A percentile compares a stretch with the other conserved stretches of the same genome.
These are phyloP conservation scores for Callosobruchus maculatus DNA, from an alignment of 2,888 invertebrate species.

Conservation along the genomic window DNA sequence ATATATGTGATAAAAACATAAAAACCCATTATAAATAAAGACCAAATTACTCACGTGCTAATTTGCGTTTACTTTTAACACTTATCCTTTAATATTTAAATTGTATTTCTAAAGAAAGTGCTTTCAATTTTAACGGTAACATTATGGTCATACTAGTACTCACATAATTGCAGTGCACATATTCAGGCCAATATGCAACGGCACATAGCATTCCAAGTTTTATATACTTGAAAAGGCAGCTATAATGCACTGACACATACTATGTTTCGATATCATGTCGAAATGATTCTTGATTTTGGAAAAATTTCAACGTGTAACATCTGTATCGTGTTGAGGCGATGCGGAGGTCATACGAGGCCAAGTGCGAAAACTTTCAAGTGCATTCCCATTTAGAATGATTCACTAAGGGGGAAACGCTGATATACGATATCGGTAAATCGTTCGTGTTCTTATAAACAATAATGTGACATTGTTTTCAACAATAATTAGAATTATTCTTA, in stretches of 20 bases:
- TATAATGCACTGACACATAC: background rate
- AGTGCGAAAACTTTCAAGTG: background rate
- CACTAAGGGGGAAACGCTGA: background rate
- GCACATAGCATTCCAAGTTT: background rate
- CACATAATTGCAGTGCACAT: background rate
- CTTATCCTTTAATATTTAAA: background rate
- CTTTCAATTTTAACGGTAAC: background rate
- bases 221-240: background rate
- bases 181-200: background rate
- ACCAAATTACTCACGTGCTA: no score
- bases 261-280: background rate
- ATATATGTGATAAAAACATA: no score
- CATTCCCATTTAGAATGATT: background rate
- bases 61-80: background rate
- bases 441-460: background rate
- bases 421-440: background rate
- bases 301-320: background rate
- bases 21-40: no score
- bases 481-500: no score
- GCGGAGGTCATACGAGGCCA: background rate
- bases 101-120: background rate
- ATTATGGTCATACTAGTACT: conserved; percentile 1
- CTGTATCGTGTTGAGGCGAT: background rate
- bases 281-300: background rate
- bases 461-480: background rate